phyloP scores from a whole-genome alignment of 1,140 invertebrate species.

The Cyrtorhinus lividipennis region DNA sequence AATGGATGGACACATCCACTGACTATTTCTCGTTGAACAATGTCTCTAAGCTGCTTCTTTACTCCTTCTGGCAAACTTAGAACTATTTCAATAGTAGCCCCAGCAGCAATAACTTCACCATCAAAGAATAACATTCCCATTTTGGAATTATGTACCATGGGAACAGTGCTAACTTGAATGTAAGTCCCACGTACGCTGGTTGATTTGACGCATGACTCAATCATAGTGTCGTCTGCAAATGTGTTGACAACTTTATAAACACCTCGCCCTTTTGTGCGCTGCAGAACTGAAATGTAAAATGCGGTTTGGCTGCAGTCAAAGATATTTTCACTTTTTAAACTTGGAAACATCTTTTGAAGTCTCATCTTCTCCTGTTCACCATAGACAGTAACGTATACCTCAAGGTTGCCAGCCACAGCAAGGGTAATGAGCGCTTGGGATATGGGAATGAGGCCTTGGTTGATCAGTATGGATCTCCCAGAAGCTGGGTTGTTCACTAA shows the following conservation, averaged over 20 bases:
- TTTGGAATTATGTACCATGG: slow-evolving; percentile 1
- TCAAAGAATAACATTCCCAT: slow-evolving; percentile 1
- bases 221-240: slow-evolving; percentile 4
- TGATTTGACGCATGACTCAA: neutral
- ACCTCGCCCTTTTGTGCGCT: slow-evolving; percentile 17
- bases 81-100: neutral
- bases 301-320: neutral
- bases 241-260: slow-evolving; percentile 16
- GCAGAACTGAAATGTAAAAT: slow-evolving; percentile 18
- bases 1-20: neutral
- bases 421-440: neutral
- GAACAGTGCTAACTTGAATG: slow-evolving; percentile 1
- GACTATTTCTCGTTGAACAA: neutral
- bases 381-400: neutral
- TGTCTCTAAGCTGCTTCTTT: neutral
- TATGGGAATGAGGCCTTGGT: slow-evolving; percentile 4
- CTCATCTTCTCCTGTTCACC: neutral
- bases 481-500: neutral
- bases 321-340: slow-evolving; percentile 1
- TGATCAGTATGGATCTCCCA: neutral
- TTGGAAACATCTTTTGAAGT: neutral
- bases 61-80: neutral
- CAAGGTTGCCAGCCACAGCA: neutral
- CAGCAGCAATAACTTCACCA: neutral
- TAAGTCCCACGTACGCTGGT: neutral